phyloP scores from a whole-genome alignment of 2,797 vertebrate genomes.

The Tenualosa ilisha region DNA sequence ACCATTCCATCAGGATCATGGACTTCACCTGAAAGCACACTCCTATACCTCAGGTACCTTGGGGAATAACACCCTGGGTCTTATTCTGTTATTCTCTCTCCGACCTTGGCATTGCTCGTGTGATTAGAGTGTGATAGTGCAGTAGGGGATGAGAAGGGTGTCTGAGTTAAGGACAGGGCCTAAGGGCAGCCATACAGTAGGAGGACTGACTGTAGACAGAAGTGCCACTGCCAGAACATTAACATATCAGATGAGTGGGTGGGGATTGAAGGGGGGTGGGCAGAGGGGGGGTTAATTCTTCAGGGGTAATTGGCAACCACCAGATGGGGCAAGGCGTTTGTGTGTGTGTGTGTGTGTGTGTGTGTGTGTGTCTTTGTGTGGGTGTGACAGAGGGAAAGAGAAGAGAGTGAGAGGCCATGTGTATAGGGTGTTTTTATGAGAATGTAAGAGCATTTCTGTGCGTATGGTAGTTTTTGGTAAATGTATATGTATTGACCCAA shows the following conservation, averaged over 20 bases:
- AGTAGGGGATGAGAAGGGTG: neutral
- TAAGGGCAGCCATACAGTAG: neutral
- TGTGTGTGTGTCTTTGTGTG: neutral
- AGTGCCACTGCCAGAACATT: neutral
- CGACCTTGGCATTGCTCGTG: neutral
- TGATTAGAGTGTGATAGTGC: neutral
- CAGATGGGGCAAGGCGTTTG: neutral
- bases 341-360: conserved; percentile 6
- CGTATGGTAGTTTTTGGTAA: neutral
- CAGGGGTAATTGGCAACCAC: neutral
- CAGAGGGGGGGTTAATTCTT: neutral
- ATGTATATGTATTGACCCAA: too few species aligned
- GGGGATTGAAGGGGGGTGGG: neutral
- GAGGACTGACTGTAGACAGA: neutral
- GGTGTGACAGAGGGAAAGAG: neutral
- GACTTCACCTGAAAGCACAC: neutral
- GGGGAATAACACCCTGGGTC: too few species aligned
- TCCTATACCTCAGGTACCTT: too few species aligned
- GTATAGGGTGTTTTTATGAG: neutral
- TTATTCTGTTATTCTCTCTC: neutral
- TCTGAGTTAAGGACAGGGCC: neutral
- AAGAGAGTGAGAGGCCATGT: too few species aligned
- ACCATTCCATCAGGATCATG: neutral
- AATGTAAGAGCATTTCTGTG: neutral
- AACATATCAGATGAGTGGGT: neutral